These are phyloP conservation scores for Cnemophilus loriae DNA, from an alignment of 2,113 vertebrate species.

Conservation along the genomic window DNA sequence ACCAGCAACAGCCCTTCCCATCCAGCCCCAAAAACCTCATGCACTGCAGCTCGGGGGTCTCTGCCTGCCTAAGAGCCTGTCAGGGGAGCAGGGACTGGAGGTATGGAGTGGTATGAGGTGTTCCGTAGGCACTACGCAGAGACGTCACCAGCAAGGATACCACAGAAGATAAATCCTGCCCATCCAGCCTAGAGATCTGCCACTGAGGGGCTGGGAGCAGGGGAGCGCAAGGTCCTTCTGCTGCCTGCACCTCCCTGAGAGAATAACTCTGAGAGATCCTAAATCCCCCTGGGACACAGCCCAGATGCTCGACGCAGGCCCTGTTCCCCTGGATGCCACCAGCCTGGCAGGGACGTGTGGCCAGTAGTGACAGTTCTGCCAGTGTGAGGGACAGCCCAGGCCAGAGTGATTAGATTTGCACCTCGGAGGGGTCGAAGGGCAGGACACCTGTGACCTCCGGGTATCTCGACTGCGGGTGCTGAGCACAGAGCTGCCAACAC, in stretches of 20 bases:
- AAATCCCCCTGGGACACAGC: not conserved
- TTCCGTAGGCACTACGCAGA: not conserved
- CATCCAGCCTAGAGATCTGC: not conserved
- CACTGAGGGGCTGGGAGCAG: not conserved
- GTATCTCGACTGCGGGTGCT: rapidly evolving
- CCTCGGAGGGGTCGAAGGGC: not conserved
- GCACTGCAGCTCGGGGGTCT: not conserved
- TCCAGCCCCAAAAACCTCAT: not conserved
- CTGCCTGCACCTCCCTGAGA: not conserved
- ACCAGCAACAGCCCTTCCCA: not conserved
- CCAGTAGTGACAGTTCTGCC: not conserved
- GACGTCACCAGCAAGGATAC: not conserved
- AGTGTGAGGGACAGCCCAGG: not conserved
- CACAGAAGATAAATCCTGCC: not conserved
- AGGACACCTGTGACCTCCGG: not conserved
- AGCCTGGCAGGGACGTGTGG: not conserved
- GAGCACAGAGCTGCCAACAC: not conserved
- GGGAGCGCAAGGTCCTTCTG: rapidly evolving
- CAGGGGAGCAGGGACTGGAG: not conserved
- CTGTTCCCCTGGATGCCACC: not conserved
- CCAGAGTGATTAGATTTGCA: not conserved
- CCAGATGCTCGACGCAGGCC: not conserved
- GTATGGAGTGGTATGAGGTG: not conserved
- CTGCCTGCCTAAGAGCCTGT: not conserved
- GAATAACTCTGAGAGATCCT: not conserved